phyloP scores from a whole-genome alignment of 2,797 vertebrate genomes.

The Enteromius radiatus region DNA sequence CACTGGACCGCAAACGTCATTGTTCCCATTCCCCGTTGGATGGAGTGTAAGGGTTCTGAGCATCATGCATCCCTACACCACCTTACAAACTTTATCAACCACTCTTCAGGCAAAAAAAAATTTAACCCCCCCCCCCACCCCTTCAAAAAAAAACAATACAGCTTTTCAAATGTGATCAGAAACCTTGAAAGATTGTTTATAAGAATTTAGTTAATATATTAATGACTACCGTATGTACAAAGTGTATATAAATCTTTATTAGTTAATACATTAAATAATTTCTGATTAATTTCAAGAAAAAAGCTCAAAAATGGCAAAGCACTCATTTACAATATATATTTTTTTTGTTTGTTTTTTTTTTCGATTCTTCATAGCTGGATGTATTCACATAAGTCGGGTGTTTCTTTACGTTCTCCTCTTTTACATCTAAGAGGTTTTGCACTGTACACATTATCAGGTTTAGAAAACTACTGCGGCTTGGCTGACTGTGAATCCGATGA shows the following conservation, averaged over 20 bases:
- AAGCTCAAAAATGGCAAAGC: constrained; percentile 73
- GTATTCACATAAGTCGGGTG: constrained; percentile 42
- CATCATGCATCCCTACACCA: constrained; percentile 27
- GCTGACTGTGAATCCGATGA: constrained; percentile 66
- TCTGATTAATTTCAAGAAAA: constrained; percentile 75
- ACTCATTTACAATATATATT: constrained; percentile 67
- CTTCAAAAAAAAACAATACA: not conserved
- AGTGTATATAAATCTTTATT: constrained; percentile 83
- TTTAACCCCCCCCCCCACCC: too few species aligned
- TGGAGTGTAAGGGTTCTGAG: not conserved
- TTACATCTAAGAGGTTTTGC: constrained; percentile 54
- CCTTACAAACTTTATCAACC: constrained; percentile 14
- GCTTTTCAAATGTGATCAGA: constrained; percentile 40
- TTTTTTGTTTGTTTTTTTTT: constrained; percentile 8
- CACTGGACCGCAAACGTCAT: not conserved
- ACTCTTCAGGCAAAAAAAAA: constrained; percentile 3
- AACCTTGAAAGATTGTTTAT: constrained; percentile 76
- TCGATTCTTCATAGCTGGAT: constrained; percentile 63
- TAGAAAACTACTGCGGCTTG: not conserved
- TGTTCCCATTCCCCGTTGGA: not conserved
- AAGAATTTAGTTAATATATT: constrained; percentile 82
- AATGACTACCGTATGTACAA: constrained; percentile 85
- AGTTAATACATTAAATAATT: constrained; percentile 83
- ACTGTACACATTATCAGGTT: constrained; percentile 28
- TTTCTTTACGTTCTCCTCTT: constrained; percentile 16